Conservation (phyloP, 2,797 vertebrate species). For the Clarias platycephalus region DNA sequence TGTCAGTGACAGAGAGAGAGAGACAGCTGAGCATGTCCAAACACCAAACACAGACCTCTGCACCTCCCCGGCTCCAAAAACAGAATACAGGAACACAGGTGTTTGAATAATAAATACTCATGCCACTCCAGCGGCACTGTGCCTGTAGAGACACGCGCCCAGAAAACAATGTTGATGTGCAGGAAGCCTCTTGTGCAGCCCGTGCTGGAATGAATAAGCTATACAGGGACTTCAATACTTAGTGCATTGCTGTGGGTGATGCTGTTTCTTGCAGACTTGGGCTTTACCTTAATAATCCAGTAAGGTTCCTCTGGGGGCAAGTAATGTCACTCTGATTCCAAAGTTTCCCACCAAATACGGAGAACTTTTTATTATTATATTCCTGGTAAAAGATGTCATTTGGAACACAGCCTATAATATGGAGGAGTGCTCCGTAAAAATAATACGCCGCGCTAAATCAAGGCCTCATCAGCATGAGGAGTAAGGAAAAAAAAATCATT, state of each 20-base stretch:
- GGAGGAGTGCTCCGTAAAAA: neutral
- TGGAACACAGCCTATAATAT: neutral
- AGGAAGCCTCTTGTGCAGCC: conserved; percentile 57
- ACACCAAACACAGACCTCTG: conserved; percentile 72
- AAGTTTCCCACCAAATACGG: conserved; percentile 47
- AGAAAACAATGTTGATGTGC: conserved; percentile 83
- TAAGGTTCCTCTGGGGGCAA: conserved; percentile 44
- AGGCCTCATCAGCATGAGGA: conserved; percentile 7
- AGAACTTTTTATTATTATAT: conserved; percentile 43
- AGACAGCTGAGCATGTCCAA: conserved; percentile 70
- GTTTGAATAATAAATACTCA: conserved; percentile 85
- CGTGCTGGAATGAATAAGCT: conserved; percentile 71
- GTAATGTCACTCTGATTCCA: conserved; percentile 44
- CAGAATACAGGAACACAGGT: conserved; percentile 78
- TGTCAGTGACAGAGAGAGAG: conserved; percentile 58
- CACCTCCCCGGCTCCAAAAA: conserved; percentile 70
- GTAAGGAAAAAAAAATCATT: conserved; percentile 34
- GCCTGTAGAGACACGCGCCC: conserved; percentile 70
- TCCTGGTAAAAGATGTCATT: neutral
- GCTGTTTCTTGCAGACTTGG: conserved; percentile 49
- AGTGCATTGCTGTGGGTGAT: conserved; percentile 48
- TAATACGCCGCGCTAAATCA: neutral
- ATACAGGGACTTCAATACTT: conserved; percentile 63
- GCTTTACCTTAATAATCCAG: conserved; percentile 51
- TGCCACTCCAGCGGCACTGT: conserved; percentile 60